These are phyloP conservation scores for Eclectus roratus DNA, from an alignment of 2,113 vertebrate species.

Conservation along the genomic window DNA sequence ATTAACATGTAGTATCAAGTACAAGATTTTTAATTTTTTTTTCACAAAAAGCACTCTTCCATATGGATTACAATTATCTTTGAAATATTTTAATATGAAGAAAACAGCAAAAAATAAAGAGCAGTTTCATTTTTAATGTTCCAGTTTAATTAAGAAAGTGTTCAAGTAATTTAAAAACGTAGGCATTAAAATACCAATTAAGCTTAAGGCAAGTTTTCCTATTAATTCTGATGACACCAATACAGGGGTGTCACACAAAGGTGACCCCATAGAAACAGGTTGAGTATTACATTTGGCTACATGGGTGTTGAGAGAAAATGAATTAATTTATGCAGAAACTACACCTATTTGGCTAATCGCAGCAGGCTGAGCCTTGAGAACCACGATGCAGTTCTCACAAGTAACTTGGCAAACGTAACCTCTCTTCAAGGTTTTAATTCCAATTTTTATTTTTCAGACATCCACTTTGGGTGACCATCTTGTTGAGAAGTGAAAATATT, in stretches of 20 bases:
- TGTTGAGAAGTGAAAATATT: not conserved
- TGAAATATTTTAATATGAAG: conserved; percentile 64
- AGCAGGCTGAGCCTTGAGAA: not conserved
- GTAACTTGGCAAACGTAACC: not conserved
- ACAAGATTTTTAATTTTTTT: not conserved
- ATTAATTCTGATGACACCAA: conserved; percentile 57
- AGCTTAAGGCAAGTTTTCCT: conserved; percentile 63
- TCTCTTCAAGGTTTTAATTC: conserved; percentile 5
- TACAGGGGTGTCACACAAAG: conserved; percentile 31
- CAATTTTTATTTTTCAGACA: not conserved
- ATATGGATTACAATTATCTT: conserved; percentile 52
- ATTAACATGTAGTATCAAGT: conserved; percentile 36
- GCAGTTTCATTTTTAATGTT: conserved; percentile 51
- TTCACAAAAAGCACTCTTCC: conserved; percentile 30
- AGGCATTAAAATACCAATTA: conserved; percentile 65
- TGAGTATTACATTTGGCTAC: not conserved
- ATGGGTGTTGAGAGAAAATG: not conserved
- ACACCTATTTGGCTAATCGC: not conserved
- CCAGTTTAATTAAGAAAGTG: conserved; percentile 66
- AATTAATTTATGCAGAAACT: not conserved
- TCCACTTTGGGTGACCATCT: not conserved
- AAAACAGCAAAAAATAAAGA: conserved; percentile 49
- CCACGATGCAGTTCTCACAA: not conserved
- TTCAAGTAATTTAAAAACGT: conserved; percentile 62
- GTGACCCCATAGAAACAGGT: conserved; percentile 43